phyloP scores from a whole-genome alignment of 1,140 invertebrate genomes.

The Sminthurinus signatus region DNA sequence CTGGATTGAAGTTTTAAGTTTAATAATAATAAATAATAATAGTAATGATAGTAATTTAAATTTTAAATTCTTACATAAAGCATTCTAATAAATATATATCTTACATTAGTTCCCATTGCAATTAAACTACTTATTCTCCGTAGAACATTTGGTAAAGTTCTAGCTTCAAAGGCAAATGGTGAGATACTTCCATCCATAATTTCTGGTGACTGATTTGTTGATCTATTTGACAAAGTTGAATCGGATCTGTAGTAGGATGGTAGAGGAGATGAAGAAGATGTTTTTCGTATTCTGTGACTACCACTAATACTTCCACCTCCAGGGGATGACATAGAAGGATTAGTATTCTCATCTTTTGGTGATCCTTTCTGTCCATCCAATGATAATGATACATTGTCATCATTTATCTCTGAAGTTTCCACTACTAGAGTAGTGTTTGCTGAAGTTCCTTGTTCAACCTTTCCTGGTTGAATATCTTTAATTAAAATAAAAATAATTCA shows the following conservation, averaged over 20 bases:
- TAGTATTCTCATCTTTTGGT: too few relatives aligned
- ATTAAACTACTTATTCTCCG: slow-evolving; percentile 38
- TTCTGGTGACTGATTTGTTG: slow-evolving; percentile 41
- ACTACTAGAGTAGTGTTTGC: too few relatives aligned
- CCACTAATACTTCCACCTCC: not conserved
- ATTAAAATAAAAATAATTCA: too few relatives aligned
- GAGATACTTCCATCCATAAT: slow-evolving; percentile 34
- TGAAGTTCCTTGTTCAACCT: too few relatives aligned
- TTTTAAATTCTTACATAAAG: slow-evolving; percentile 16
- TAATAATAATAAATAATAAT: too few relatives aligned
- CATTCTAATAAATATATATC: slow-evolving; percentile 19
- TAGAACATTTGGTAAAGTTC: slow-evolving; percentile 40
- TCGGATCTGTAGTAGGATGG: slow-evolving; percentile 26
- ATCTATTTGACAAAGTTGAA: slow-evolving; percentile 28
- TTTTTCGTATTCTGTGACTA: not conserved
- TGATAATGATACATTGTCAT: too few relatives aligned
- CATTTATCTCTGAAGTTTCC: too few relatives aligned
- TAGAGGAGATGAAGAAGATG: slow-evolving; percentile 3
- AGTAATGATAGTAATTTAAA: too few relatives aligned
- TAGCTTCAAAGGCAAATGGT: slow-evolving; percentile 38
- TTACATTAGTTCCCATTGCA: slow-evolving; percentile 40
- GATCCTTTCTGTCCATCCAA: too few relatives aligned
- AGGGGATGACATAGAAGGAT: not conserved
- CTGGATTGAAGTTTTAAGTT: too few relatives aligned
- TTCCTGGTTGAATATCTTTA: too few relatives aligned